Percentiles rank a stretch among this genome's conserved stretches.
Conservation (phyloP, 2,113 vertebrate species). For the Oenanthe oenanthe region DNA sequence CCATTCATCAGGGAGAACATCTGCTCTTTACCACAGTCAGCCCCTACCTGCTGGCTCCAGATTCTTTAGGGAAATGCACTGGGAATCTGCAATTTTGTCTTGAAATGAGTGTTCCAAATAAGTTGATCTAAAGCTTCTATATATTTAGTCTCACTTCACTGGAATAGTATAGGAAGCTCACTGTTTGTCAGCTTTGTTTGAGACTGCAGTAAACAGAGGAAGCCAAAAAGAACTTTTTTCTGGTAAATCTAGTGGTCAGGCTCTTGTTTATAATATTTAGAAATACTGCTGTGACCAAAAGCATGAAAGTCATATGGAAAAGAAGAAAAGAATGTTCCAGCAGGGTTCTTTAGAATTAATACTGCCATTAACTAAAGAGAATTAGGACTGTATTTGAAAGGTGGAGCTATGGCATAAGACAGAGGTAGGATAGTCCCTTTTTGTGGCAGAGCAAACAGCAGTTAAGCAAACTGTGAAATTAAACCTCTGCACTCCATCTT, state of each 20-base stretch:
- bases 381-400: background rate
- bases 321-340: background rate
- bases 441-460: background rate
- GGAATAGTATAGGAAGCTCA: background rate
- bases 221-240: background rate
- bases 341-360: background rate
- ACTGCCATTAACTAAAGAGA: background rate
- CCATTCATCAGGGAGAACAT: background rate
- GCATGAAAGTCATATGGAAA: background rate
- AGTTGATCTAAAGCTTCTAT: background rate
- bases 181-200: background rate
- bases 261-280: background rate
- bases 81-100: conserved; percentile 11
- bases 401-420: background rate
- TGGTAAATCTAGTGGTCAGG: background rate
- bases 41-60: background rate
- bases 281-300: background rate
- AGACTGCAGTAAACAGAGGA: background rate
- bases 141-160: background rate
- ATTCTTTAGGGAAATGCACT: background rate
- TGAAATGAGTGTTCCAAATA: background rate
- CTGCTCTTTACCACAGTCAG: background rate
- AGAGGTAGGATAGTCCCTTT: background rate
- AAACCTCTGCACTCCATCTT: background rate
- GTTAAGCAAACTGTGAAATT: background rate